Evolutionary conservation across 2,888 invertebrate species (phyloP).

Genomic region (Drosophila dives): DNA sequence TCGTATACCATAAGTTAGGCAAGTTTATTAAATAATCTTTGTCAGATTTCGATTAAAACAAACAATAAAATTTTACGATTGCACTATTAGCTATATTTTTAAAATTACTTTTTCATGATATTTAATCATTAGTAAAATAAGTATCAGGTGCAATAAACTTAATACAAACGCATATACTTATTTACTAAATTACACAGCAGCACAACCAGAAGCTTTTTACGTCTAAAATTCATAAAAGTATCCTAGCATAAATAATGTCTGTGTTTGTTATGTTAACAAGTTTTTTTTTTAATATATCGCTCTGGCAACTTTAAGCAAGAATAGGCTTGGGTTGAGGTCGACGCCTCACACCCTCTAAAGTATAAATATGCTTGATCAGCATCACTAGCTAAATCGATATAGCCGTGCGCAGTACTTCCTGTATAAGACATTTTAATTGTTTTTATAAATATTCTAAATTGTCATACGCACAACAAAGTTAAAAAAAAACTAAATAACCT

Average conservation of each 20-base stretch:
- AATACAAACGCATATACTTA: not conserved
- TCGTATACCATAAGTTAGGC: not conserved
- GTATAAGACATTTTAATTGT: slow-evolving; percentile 6
- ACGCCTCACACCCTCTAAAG: not conserved
- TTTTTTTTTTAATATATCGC: not conserved
- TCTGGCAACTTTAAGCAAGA: not conserved
- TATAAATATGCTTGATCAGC: not conserved
- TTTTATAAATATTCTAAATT: slow-evolving; percentile 25
- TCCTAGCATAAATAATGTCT: not conserved
- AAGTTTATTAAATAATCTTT: not conserved
- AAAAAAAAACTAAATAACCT: slow-evolving; percentile 48
- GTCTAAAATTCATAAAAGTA: not conserved
- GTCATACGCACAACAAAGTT: slow-evolving; percentile 22
- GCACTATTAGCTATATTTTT: not conserved
- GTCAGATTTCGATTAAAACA: not conserved
- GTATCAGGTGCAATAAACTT: not conserved
- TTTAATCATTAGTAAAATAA: not conserved
- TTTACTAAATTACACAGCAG: not conserved
- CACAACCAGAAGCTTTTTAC: not conserved
- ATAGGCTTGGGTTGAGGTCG: not conserved
- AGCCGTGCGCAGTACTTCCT: not conserved
- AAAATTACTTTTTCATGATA: not conserved
- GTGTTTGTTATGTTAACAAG: not conserved
- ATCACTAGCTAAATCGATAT: not conserved
- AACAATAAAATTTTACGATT: not conserved